Evolutionary conservation across 1,140 invertebrate species (phyloP), one percentile per base, ranked within the genome.

Genomic region (Drosophila fuyamai): DNA sequence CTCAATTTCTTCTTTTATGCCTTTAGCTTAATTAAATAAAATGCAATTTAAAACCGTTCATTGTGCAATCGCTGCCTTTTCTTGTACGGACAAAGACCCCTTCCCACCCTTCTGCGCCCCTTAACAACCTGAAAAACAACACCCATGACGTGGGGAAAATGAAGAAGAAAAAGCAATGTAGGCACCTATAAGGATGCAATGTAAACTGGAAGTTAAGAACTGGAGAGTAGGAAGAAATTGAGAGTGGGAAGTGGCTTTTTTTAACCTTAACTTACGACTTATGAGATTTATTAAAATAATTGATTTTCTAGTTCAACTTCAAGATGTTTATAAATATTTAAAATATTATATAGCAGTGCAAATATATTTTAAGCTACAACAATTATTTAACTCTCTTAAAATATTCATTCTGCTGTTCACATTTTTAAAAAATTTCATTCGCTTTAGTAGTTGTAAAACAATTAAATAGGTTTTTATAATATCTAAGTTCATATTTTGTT

Each of bases 21-120:
- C 72, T 81, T 77, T 48, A 62, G 63, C 66, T 85, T 86, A 81
- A 86, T 86, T 82, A 86, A 82, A 81, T 81, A 60, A 78, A 81
- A 86, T 76, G 79, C 75, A 85, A 85, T 86, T 81, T 74, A 86
- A 85, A 70, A 79, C 82, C 61, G 70, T 72, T 66, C 70, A 81
- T 85, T 86, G 82, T 85, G 56, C 76, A 81, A 75, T 59, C 43
- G 60, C 60, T 57, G 66, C 40, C 57, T 57, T 65, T 56, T 72
- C 56, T 73, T 48, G 61, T 23, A 48, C n/a, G 40, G 27, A 55
- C 60, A 75, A 65, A 46, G 47, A 43, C 54, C 47, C 40, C 40
- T 6, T 55, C 36, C 18, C 55, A 18, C 50, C 14, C 40, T 41
- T 23, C 7, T 18, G 12, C 29, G 44, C 62, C 46, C 57, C 63